Evolutionary conservation across 2,113 vertebrate genomes (phyloP).

Genomic region (Pseudolaguvia tuberculata): DNA sequence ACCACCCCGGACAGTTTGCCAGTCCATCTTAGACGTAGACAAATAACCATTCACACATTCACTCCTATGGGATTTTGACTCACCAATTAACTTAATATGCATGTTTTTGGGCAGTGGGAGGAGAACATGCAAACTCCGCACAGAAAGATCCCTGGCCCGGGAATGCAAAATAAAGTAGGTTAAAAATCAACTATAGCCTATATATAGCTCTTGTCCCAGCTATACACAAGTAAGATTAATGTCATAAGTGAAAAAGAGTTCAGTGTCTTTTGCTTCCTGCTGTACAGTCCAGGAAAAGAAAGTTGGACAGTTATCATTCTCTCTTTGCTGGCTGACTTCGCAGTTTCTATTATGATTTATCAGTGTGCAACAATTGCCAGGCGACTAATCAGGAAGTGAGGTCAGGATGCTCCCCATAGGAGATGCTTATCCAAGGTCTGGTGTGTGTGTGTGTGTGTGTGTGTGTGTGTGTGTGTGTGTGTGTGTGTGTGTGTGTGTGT

Average conservation of each 20-base stretch:
- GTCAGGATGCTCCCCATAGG: constrained; percentile 37
- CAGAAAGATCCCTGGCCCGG: too few species aligned
- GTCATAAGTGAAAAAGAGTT: neutral
- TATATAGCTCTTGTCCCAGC: neutral
- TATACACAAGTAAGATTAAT: constrained; percentile 28
- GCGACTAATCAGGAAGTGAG: constrained; percentile 45
- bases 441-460: too few species aligned
- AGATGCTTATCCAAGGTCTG: constrained; percentile 27
- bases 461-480: constrained; percentile 17
- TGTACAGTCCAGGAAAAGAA: constrained; percentile 13
- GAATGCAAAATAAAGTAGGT: too few species aligned
- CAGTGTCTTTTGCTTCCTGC: constrained; percentile 15
- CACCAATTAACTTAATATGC: too few species aligned
- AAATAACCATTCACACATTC: too few species aligned
- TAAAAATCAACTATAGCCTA: too few species aligned
- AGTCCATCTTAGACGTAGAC: too few species aligned
- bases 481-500: too few species aligned
- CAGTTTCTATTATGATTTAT: constrained; percentile 38
- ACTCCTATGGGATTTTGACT: too few species aligned
- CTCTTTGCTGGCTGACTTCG: constrained; percentile 11
- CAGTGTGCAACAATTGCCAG: constrained; percentile 38
- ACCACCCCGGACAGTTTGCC: too few species aligned
- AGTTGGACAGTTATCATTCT: constrained; percentile 4
- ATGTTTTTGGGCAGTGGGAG: too few species aligned
- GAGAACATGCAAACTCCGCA: too few species aligned